Base-by-base conservation (phyloP, 2,113 vertebrate genomes). In the Rostratula benghalensis region DNA sequence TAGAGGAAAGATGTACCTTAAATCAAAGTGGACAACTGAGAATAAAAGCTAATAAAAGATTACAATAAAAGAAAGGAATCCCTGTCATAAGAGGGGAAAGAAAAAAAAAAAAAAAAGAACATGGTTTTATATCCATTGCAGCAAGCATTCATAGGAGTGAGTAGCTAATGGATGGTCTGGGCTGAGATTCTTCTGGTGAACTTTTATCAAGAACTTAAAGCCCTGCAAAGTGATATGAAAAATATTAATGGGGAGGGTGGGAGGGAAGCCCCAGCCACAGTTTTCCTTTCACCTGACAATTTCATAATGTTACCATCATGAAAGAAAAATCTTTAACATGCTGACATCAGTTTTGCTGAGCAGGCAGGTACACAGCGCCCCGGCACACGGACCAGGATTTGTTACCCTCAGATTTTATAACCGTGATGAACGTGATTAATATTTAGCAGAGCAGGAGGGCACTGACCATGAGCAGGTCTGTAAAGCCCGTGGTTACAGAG, bases 11-110 rank as follows among this genome's bases (percentile, higher is more conserved):
- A 86, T 80, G 63, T 91, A 39, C 54, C 68, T 95, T 90, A 92
- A 97, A 96, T 97, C 83, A 92, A 97, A 97, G 81, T 90, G 78
- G 91, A 93, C 93, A 89, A 76, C 90, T 93, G 61, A 89, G 91
- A 97, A 82, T 87, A 90, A 95, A 91, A 91, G 74, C 53, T 94
- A 95, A 93, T 94, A 95, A 94, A 95, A 92, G 57, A 86, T 93
- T 90, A 89, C 59, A 94, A 73, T 91, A 77, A 94, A 94, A 68
- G 41, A 82, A 93, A 79, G 86, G 82, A 95, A 83, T 83, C 68
- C 45, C 59, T 59, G 50, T 35, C 57, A 69, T 54, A 33, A 83
- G 80, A 69, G 31, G 50, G 57, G 61, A 43, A 61, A 43, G 64
- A 79, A 39, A 51, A n/a, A 33, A 4, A 46, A 9, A 43, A 59